Evolutionary conservation across 2,113 vertebrate species (phyloP), one percentile per base, ranked within the genome.

Genomic region (Danio rerio): DNA sequence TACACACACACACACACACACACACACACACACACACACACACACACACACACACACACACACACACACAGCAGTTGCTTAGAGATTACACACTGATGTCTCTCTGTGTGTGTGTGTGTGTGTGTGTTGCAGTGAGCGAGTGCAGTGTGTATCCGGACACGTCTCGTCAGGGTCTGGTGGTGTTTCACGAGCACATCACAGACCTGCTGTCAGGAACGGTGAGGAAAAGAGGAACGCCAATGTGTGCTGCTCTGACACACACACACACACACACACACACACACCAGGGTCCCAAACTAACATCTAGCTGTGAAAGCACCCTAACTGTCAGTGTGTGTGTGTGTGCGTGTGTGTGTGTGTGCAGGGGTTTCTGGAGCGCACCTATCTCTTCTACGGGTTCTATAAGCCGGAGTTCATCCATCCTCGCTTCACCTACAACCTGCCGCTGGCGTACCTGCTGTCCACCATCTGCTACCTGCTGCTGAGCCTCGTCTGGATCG

Each of bases 311-410:
- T n/a, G n/a, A n/a, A n/a, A n/a, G n/a, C n/a, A n/a, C n/a, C n/a
- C n/a, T n/a, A n/a, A n/a, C n/a, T 65, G 31, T 52, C 4, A 76
- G 43, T 81, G 55, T 81, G 71, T 58, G 53, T 69, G 65, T 78
- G 73, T 83, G 49, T 73, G 59, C 63, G 52, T 82, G 42, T 72
- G 56, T 65, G 66, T 63, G 50, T 88, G 40, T 90, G 45, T 66
- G 65, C 90, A 99, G 98, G 97, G 97, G 11, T 96, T 99, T 81
- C 92, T 99, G 89, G 96, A 99, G 84, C 89, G 92, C 79, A 99
- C 98, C 1, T 94, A 90, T 86, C 93, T 99, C n/a, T 99, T 99
- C 89, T 99, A 99, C 52, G 98, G 98, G 80, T 96, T 95, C 90
- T 99, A 99, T 84, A 93, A 90, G 50, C 85, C 92, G 73, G 93